phyloP scores from a whole-genome alignment of 2,888 invertebrate species.

The Penaeus monodon region DNA sequence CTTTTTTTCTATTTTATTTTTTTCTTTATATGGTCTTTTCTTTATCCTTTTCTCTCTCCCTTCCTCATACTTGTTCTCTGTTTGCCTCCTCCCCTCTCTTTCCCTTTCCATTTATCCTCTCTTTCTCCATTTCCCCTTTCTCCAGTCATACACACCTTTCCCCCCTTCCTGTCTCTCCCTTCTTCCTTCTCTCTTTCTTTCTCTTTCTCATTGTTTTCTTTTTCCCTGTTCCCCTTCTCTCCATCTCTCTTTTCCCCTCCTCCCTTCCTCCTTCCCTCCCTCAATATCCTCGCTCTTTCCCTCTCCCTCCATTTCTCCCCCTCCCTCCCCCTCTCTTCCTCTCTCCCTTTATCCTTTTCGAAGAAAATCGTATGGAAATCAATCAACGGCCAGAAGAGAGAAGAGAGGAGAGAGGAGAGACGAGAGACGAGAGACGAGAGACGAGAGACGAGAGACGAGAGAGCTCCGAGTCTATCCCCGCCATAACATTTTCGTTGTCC shows the following conservation, averaged over 20 bases:
- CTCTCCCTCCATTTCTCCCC: background rate
- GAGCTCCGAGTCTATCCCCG: too few species aligned
- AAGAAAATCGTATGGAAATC: too few species aligned
- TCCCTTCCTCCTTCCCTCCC: background rate
- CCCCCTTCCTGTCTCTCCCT: background rate
- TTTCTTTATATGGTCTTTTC: background rate
- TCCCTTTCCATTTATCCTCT: background rate
- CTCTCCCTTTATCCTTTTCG: background rate
- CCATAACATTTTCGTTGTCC: background rate
- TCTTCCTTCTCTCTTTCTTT: background rate
- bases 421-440: too few species aligned
- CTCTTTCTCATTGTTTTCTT: background rate
- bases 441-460: too few species aligned
- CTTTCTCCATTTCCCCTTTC: background rate
- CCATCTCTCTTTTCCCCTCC: too few species aligned
- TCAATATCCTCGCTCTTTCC: background rate
- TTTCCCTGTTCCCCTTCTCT: background rate
- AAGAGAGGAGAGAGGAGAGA: too few species aligned
- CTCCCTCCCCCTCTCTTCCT: conserved; percentile 8
- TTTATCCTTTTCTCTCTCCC: conserved; percentile 4
- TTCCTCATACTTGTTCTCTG: conserved; percentile 8
- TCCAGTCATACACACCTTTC: background rate
- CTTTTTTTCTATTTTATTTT: background rate
- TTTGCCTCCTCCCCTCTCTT: background rate
- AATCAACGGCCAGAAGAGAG: too few species aligned